A percentile compares a stretch with the other conserved stretches of the same genome.
phyloP scores from a whole-genome alignment of 2,113 vertebrate genomes.

The Rhea americana region DNA sequence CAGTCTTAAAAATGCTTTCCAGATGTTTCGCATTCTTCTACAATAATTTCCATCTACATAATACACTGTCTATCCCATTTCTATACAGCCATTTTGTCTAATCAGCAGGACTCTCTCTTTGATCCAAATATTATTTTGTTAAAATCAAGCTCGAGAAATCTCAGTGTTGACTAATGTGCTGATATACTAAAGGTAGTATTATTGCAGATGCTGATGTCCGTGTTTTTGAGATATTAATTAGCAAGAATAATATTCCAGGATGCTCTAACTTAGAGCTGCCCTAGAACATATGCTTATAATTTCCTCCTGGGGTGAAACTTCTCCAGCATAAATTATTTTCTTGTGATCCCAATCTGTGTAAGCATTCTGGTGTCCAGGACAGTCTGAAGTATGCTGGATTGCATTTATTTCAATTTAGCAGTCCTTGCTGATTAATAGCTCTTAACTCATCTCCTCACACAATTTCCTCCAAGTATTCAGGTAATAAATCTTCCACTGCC shows the following conservation, averaged over 20 bases:
- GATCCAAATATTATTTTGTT: slow-evolving; percentile 22
- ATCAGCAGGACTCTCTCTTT: background rate
- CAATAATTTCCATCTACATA: background rate
- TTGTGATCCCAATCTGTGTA: slow-evolving; percentile 61
- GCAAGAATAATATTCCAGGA: slow-evolving; percentile 42
- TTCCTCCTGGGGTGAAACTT: slow-evolving; percentile 50
- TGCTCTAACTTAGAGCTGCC: slow-evolving; percentile 47
- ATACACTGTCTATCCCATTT: background rate
- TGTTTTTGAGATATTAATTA: slow-evolving; percentile 66
- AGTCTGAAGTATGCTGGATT: slow-evolving; percentile 61
- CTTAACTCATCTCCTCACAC: slow-evolving; percentile 65
- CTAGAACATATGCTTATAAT: slow-evolving; percentile 59
- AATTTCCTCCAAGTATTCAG: slow-evolving; percentile 58
- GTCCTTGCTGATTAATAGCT: slow-evolving; percentile 57
- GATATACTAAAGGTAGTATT: slow-evolving; percentile 25
- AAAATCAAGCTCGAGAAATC: background rate
- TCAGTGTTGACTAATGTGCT: slow-evolving; percentile 14
- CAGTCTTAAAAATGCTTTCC: slow-evolving; percentile 37
- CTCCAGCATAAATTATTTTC: slow-evolving; percentile 65
- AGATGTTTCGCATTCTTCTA: slow-evolving; percentile 42
- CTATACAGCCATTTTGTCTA: slow-evolving; percentile 29
- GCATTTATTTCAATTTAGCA: slow-evolving; percentile 61
- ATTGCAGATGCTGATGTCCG: background rate
- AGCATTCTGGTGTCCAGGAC: slow-evolving; percentile 58
- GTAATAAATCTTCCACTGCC: slow-evolving; percentile 56